These are phyloP conservation scores for Drosophila bocki DNA, from an alignment of 1,140 invertebrate species.

Conservation along the genomic window DNA sequence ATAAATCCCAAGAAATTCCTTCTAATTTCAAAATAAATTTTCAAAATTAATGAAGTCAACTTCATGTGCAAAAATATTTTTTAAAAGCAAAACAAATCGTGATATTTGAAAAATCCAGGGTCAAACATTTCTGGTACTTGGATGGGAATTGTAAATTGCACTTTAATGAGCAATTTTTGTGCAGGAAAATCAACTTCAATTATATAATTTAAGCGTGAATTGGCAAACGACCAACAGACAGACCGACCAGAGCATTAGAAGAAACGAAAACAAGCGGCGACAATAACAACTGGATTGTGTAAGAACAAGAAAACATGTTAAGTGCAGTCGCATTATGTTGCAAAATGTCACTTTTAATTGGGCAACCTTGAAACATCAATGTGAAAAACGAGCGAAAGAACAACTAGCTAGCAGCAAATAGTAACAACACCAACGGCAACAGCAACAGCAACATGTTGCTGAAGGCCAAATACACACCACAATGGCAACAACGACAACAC, in stretches of 20 bases:
- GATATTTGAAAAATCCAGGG: slow-evolving; percentile 42
- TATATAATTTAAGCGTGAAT: slow-evolving; percentile 81
- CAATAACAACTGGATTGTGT: slow-evolving; percentile 50
- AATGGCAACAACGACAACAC: slow-evolving; percentile 39
- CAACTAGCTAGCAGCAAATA: slow-evolving; percentile 64
- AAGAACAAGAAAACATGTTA: slow-evolving; percentile 79
- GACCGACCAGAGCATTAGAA: slow-evolving; percentile 18
- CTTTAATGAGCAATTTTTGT: slow-evolving; percentile 73
- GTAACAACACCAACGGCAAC: slow-evolving; percentile 41
- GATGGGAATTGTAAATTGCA: slow-evolving; percentile 68
- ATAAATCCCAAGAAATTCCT: not conserved
- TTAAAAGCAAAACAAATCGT: slow-evolving; percentile 18
- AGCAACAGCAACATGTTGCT: slow-evolving; percentile 59
- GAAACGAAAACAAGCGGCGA: slow-evolving; percentile 26
- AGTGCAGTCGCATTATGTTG: slow-evolving; percentile 82
- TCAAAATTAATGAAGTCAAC: not conserved
- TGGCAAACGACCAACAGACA: slow-evolving; percentile 33
- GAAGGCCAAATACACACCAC: slow-evolving; percentile 57
- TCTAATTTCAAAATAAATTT: not conserved
- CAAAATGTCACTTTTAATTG: slow-evolving; percentile 84
- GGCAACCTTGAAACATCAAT: slow-evolving; percentile 83
- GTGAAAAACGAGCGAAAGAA: slow-evolving; percentile 82
- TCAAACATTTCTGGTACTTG: slow-evolving; percentile 27
- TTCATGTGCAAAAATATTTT: not conserved
- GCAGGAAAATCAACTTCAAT: slow-evolving; percentile 75